Base-by-base conservation (phyloP, 1,140 invertebrate genomes). In the Solenopsis invicta region DNA sequence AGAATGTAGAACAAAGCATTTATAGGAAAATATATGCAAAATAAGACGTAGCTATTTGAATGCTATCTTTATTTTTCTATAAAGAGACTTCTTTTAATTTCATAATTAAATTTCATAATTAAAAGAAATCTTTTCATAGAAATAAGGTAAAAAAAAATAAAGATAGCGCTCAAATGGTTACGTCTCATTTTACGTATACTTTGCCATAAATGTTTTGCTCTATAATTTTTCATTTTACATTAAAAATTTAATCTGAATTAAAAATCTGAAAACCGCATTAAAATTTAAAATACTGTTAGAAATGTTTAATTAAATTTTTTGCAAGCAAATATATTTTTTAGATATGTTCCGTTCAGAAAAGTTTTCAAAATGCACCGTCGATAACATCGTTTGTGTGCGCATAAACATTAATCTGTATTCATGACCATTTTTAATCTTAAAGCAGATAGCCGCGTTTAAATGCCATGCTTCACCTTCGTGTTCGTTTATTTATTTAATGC, bases 401-500 rank as follows among this genome's bases (percentile, higher is more conserved):
- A 9, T 24, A 37, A 41, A 74, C 12, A 56, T 37, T 29, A 48
- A 84, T 84, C 21, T 59, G 69, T 56, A 74, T 74, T 74, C 29
- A 12, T 61, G 18, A 24, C 13, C 13, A 66, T 50, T 52, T 82
- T 59, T 54, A 71, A 48, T 59, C 24, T 61, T 45, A 45, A 56
- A 61, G 4, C 34, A 29, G 41, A 61, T 24, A 13, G n/a, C 24
- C 13, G 5, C 24, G 54, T 9, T 84, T 74, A 72, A 81, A 81
- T 50, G 4, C 6, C 37, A 21, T n/a, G n/a, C 21, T 72, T 48
- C 52, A 41, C 18, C 24, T 41, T 81, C 37, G 37, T 37, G 54
- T 21, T 72, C 24, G 24, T 41, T 37, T 18, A 48, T 37, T 41
- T 29, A 37, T 61, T 82, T 34, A 34, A n/a, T 61, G 24, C 4